Conservation (phyloP, 2,113 vertebrate genomes). For the Circaetus gallicus region DNA sequence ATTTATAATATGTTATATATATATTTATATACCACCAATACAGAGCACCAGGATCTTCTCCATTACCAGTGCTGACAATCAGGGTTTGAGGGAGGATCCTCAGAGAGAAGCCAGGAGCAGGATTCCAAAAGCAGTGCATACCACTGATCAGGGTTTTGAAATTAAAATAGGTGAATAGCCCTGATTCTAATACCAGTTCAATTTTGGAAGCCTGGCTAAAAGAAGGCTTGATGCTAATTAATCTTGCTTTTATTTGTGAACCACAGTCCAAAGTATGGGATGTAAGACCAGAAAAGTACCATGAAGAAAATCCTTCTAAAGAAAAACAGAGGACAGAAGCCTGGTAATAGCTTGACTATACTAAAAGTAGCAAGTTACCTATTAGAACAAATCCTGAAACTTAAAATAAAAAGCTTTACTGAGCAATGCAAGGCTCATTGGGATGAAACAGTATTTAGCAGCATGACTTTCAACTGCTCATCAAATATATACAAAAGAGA, state of each 20-base stretch:
- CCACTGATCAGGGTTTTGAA: fast-evolving
- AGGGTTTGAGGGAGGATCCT: not conserved
- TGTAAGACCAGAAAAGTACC: not conserved
- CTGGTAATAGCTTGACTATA: not conserved
- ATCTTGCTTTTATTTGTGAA: not conserved
- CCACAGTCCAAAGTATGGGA: not conserved
- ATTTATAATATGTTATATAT: not conserved
- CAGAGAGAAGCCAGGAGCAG: not conserved
- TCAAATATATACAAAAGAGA: not conserved
- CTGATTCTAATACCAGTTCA: not conserved
- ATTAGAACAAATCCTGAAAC: not conserved
- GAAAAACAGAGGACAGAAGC: not conserved
- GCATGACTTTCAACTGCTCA: not conserved
- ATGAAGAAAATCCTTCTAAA: not conserved
- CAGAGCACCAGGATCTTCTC: not conserved
- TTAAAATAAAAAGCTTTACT: not conserved
- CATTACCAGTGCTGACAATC: not conserved
- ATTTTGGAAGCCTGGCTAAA: not conserved
- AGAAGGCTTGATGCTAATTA: not conserved
- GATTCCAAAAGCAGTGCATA: not conserved
- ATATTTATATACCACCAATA: not conserved
- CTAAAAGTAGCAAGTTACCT: not conserved
- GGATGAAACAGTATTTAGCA: not conserved
- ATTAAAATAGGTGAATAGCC: not conserved
- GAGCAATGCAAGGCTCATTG: not conserved